phyloP scores from a whole-genome alignment of 2,113 vertebrate genomes.

The Lethenteron camtschaticum region DNA sequence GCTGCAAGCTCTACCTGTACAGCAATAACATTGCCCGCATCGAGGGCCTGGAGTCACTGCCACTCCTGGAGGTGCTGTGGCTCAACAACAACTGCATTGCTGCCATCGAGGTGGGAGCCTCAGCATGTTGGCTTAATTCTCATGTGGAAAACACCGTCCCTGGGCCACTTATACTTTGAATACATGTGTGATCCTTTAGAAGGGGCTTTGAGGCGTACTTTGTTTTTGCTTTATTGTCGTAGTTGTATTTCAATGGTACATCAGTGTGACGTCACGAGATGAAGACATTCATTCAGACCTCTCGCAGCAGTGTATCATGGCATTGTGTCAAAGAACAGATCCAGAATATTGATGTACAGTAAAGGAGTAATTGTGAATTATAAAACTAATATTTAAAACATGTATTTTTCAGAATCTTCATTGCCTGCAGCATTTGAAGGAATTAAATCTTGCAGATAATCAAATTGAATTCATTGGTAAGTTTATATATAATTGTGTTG shows the following conservation, averaged over 20 bases:
- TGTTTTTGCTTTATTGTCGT: no score
- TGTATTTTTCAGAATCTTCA: constrained; percentile 28
- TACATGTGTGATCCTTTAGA: no score
- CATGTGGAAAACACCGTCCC: constrained; percentile 10
- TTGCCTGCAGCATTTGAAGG: constrained; percentile 32
- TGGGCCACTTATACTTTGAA: no score
- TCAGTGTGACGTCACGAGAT: no score
- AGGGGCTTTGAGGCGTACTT: no score
- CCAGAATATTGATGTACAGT: constrained; percentile 8
- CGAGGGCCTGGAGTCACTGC: constrained; percentile 28
- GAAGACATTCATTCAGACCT: background rate
- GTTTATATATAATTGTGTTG: constrained; percentile 11
- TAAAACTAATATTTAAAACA: background rate
- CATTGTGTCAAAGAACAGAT: constrained; percentile 1
- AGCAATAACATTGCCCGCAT: constrained; percentile 37
- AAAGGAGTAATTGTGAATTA: no score
- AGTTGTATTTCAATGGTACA: no score
- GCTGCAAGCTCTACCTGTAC: constrained; percentile 41
- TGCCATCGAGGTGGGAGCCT: constrained; percentile 26
- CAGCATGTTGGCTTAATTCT: background rate
- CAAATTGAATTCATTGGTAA: constrained; percentile 34
- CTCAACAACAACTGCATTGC: constrained; percentile 43
- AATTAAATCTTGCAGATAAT: constrained; percentile 50
- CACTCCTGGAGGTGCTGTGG: constrained; percentile 28
- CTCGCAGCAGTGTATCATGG: background rate